Evolutionary conservation across 2,888 invertebrate genomes (phyloP), one percentile per base, ranked within the genome.

Genomic region (Oxytorus armatus): DNA sequence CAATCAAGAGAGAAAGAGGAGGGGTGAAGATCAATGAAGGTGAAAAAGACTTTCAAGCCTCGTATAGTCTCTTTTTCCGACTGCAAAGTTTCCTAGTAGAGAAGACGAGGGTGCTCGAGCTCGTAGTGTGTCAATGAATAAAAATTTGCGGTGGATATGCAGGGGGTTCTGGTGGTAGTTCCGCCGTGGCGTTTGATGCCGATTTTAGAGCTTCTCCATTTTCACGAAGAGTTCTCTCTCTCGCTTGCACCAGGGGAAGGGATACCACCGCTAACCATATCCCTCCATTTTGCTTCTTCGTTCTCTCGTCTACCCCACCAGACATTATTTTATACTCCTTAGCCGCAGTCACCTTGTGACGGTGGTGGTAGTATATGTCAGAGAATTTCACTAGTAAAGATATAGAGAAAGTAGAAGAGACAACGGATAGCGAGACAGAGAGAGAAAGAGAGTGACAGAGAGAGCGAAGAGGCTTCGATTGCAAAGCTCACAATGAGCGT

Each of bases 121-220:
- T 88, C 88, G 86, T 88, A 88, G 90, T 90, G 91, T 90, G 91
- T 90, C 90, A 90, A 91, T 91, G 91, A 91, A 91, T 91, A 90
- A 90, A 90, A 91, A 91, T 90, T 90, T 89, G 88, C 86, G 87
- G 86, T 82, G 85, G 36, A 49, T 57, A 55, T 57, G 25, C 23
- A 47, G n/a, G 86, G 88, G 87, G 47, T 57, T 72, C n/a, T 23
- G 70, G 51, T 73, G 42, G 59, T 59, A 77, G 84, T 77, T 63
- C 44, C 55, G 65, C 29, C 69, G 53, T 77, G 75, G 86, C 87
- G 87, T 90, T 91, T 90, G 88, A 90, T 87, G 90, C 88, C 89
- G 88, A 91, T 88, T 89, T 89, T 89, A 88, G 81, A 88, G 87
- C 86, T 87, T 81, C 86, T 86, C 86, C 65, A 76, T 83, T 77